Evolutionary conservation across 2,888 invertebrate species (phyloP), one percentile per base, ranked within the genome.

Genomic region (Alentia gelatinosa): DNA sequence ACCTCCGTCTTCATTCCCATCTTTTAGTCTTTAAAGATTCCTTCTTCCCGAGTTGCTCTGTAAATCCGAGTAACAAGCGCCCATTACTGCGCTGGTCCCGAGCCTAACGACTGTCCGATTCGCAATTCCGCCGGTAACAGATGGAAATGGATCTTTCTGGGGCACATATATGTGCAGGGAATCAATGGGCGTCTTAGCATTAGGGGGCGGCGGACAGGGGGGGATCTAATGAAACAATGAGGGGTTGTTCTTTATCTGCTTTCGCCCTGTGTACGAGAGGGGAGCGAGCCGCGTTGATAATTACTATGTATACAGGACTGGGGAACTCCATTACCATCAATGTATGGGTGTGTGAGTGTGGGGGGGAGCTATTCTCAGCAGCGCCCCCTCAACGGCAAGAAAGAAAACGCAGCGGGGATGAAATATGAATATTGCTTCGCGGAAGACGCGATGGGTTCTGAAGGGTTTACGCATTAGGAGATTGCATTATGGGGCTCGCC

Each of bases 21-120:
- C 68, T 68, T 68, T 68, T 68, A 68, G 68, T 68, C 68, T 68
- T 68, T 68, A 68, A 68, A 68, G 68, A 68, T 68, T 68, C 68
- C 68, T 68, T 19, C 3, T 68, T 30, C 68, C 33, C 33, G 9
- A 30, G n/a, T 30, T 26, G 4, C 33, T 30, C 33, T 68, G 68
- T 68, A 68, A 68, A 68, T 68, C 68, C 68, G 30, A 12, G 26
- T 68, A 68, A 68, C 68, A 68, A 68, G 68, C n/a, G 33, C 30
- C 68, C 3, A 68, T 68, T 68, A 68, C 68, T 12, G 3, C 15
- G 63, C 63, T 4, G n/a, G n/a, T 5, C n/a, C 63, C 12, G n/a
- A 12, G 33, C n/a, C 68, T 68, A 68, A 68, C 68, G 68, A 68
- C 68, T 1, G 30, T 26, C 68, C 23, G 30, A 68, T 30, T 68